Conservation (phyloP, 2,797 vertebrate genomes). For the Paguma larvata region DNA sequence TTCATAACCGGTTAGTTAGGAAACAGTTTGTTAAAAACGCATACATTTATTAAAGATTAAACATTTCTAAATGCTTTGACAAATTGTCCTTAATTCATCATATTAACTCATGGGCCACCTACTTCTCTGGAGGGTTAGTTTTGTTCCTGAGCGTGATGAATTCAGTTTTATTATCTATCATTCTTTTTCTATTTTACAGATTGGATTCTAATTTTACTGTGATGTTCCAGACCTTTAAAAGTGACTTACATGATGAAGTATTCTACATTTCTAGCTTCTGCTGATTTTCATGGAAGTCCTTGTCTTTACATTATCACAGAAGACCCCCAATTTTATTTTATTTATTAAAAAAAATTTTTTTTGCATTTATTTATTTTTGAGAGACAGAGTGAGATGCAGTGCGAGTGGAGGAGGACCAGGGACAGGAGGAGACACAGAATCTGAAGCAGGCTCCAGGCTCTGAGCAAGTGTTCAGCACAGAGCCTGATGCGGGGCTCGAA, state of each 20-base stretch:
- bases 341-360: no score
- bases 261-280: conserved; percentile 24
- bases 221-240: conserved; percentile 39
- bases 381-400: no score
- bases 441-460: no score
- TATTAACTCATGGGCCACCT: background rate
- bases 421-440: no score
- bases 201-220: conserved; percentile 2
- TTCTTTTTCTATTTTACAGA: conserved; percentile 32
- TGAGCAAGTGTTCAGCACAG: no score
- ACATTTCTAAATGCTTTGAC: conserved; percentile 40
- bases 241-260: background rate
- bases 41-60: conserved; percentile 44
- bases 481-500: no score
- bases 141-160: conserved; percentile 13
- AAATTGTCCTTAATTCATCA: conserved; percentile 13
- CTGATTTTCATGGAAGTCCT: background rate
- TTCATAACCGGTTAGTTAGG: background rate
- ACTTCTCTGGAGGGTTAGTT: conserved; percentile 33
- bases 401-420: no score
- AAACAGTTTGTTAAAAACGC: conserved; percentile 33
- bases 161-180: background rate
- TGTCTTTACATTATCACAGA: background rate
- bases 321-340: background rate
- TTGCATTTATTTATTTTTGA: no score